Base-by-base conservation (phyloP, 2,888 invertebrate species). In the Helleia helle region DNA sequence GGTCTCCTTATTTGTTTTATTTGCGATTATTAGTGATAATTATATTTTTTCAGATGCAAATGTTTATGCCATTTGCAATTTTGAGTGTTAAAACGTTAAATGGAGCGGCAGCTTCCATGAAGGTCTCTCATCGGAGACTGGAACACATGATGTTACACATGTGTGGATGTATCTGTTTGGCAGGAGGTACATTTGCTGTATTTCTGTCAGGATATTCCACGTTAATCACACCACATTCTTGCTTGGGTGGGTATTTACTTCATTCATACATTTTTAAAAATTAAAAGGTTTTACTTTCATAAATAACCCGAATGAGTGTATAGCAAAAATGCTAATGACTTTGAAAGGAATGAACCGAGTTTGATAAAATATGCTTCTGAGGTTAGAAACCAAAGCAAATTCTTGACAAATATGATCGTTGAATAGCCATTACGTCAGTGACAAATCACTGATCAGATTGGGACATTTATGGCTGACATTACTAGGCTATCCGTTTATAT, bases 31-130 rank as follows among this genome's bases (percentile, higher is more conserved):
- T n/a, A n/a, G n/a, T n/a, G n/a, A n/a, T n/a, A n/a, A n/a, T n/a
- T n/a, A n/a, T n/a, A n/a, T 38, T 38, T 15, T 58, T 59, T 25
- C 53, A 70, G 69, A 60, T 54, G 14, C 67, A 70, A 42, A 41
- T 62, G 3, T 59, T 52, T 26, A 52, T 66, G 38, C 63, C 67
- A 1, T 46, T 50, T 18, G 62, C 52, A 1, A 57, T 68, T 22
- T 47, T 70, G 8, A 58, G 59, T 43, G 27, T 59, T 2, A 58
- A 58, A 38, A 43, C 36, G 4, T 44, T 58, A n/a, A 57, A 55
- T 15, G 67, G 67, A 13, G 51, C 65, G 1, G 43, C 65, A 1
- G 50, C 49, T 1, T 52, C 55, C 1, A 46, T 65, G 56, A 66
- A 51, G 29, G 13, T 37, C 7, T 7, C 30, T 0, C 55, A 60